These are phyloP conservation scores for Eilema sororculum DNA, from an alignment of 2,888 invertebrate genomes.

Conservation along the genomic window DNA sequence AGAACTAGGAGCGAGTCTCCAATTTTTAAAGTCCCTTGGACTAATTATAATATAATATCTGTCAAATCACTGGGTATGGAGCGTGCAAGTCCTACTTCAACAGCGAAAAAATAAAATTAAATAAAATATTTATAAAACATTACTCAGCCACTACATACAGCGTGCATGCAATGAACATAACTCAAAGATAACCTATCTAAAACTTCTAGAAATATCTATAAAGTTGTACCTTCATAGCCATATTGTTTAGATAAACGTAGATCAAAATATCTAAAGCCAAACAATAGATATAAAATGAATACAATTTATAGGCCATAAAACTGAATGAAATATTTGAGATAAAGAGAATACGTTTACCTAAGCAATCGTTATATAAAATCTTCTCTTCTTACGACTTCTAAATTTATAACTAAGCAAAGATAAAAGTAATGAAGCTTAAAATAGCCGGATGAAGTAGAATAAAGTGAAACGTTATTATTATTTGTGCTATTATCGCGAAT, in stretches of 20 bases:
- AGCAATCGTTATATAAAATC: slow-evolving; percentile 9
- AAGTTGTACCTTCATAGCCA: neutral
- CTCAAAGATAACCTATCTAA: neutral
- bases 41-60: too few relatives aligned
- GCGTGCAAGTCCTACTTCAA: neutral
- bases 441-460: neutral
- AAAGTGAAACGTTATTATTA: neutral
- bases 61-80: too few relatives aligned
- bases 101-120: neutral
- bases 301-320: slow-evolving; percentile 17
- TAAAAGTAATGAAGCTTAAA: neutral
- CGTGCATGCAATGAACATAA: neutral
- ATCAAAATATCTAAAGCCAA: slow-evolving; percentile 13
- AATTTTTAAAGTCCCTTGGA: too few relatives aligned
- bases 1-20: too few relatives aligned
- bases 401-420: slow-evolving; percentile 4
- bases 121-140: neutral
- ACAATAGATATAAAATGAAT: slow-evolving; percentile 18
- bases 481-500: neutral
- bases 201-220: slow-evolving; percentile 1
- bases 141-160: neutral
- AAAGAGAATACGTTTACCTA: slow-evolving; percentile 10
- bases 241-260: slow-evolving; percentile 8
- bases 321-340: slow-evolving; percentile 10
- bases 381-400: neutral